Evolutionary conservation across 2,113 vertebrate species (phyloP).

Genomic region (Dicentrarchus labrax): DNA sequence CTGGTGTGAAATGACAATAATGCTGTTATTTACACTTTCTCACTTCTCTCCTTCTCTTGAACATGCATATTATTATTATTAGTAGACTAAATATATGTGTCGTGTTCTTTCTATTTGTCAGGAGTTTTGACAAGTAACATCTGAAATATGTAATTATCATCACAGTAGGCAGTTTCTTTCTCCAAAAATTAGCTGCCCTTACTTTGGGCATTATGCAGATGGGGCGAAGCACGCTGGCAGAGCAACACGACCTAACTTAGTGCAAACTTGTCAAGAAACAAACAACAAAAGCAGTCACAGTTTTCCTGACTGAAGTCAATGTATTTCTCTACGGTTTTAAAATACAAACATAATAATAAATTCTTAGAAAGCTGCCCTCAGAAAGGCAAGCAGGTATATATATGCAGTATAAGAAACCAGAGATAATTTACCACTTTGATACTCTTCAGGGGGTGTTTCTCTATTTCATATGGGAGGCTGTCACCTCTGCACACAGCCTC

Average conservation of each 20-base stretch:
- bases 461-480: constrained; percentile 44
- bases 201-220: background rate
- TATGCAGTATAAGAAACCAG: background rate
- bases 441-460: constrained; percentile 47
- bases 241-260: background rate
- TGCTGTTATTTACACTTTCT: constrained; percentile 69
- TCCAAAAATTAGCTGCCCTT: background rate
- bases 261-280: background rate
- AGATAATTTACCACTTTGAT: constrained; percentile 56
- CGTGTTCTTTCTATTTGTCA: constrained; percentile 20
- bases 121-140: constrained; percentile 19
- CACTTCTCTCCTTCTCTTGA: constrained; percentile 40
- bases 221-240: background rate
- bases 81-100: constrained; percentile 37
- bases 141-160: constrained; percentile 39
- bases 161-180: constrained; percentile 4
- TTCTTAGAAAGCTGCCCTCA: background rate
- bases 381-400: constrained; percentile 7
- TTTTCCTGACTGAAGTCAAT: background rate
- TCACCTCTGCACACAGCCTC: constrained; percentile 39
- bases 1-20: constrained; percentile 74
- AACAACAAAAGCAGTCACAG: background rate
- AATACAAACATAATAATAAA: constrained; percentile 22
- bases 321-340: background rate
- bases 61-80: constrained; percentile 38